phyloP scores from a whole-genome alignment of 2,113 vertebrate genomes.

The Corythaeola cristata region DNA sequence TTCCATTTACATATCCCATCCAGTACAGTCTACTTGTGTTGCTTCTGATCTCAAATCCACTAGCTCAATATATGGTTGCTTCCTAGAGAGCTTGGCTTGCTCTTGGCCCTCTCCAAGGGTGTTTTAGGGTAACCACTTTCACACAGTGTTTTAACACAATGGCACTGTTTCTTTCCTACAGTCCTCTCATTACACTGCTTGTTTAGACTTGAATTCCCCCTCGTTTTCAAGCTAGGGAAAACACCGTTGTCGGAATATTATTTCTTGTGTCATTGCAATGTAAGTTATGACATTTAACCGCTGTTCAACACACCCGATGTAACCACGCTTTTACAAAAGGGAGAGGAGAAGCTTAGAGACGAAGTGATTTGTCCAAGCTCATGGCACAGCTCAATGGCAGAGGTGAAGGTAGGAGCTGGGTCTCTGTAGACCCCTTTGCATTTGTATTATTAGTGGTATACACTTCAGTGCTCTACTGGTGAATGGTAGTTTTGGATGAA shows the following conservation, averaged over 20 bases:
- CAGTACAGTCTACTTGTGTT: background rate
- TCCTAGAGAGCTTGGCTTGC: background rate
- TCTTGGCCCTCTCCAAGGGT: background rate
- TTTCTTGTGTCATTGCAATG: background rate
- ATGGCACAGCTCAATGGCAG: background rate
- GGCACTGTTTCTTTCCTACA: background rate
- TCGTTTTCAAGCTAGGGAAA: background rate
- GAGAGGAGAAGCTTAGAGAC: background rate
- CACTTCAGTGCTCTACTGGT: fast-evolving
- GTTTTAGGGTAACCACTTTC: background rate
- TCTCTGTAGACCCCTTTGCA: background rate
- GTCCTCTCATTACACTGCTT: background rate
- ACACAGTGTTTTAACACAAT: background rate
- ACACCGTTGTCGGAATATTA: background rate
- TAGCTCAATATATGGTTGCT: background rate
- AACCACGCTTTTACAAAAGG: background rate
- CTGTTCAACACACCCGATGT: background rate
- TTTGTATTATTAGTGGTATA: background rate
- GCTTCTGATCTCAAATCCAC: background rate
- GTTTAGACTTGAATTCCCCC: background rate
- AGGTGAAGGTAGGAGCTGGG: background rate
- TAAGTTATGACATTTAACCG: background rate
- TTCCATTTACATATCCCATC: background rate
- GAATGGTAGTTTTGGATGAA: background rate
- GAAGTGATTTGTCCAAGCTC: background rate